phyloP scores from a whole-genome alignment of 2,888 invertebrate genomes.

The Atethmia centrago region DNA sequence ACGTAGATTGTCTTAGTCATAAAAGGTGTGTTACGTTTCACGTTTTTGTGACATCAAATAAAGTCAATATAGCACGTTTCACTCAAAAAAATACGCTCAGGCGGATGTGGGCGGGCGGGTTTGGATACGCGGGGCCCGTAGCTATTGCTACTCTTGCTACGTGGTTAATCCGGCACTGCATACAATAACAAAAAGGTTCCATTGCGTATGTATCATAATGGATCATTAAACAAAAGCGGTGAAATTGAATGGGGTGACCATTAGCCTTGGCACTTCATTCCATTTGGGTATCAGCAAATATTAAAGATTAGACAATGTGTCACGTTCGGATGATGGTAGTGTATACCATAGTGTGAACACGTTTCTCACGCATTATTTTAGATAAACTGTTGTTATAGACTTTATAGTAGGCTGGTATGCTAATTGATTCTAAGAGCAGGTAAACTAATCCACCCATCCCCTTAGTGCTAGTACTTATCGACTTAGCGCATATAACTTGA shows the following conservation, averaged over 20 bases:
- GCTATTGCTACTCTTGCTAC: too few species aligned
- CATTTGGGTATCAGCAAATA: slow-evolving; percentile 30
- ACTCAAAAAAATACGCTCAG: too few species aligned
- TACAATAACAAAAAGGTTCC: slow-evolving; percentile 9
- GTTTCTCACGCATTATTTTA: slow-evolving; percentile 16
- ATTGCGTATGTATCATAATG: slow-evolving; percentile 22
- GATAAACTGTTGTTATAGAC: not conserved
- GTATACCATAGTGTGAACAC: slow-evolving; percentile 22
- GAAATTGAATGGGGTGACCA: slow-evolving; percentile 28
- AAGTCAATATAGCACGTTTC: too few species aligned
- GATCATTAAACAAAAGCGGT: slow-evolving; percentile 22
- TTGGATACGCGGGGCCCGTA: too few species aligned
- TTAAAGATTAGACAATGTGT: slow-evolving; percentile 34
- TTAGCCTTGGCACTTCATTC: slow-evolving; percentile 16
- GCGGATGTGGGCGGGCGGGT: too few species aligned
- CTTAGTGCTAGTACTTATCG: slow-evolving; percentile 34
- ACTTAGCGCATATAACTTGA: slow-evolving; percentile 48
- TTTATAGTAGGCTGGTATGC: slow-evolving; percentile 11
- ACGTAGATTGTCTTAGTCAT: too few species aligned
- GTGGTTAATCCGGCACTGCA: too few species aligned
- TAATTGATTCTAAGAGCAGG: slow-evolving; percentile 31
- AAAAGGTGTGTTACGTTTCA: too few species aligned
- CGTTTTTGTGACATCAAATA: too few species aligned
- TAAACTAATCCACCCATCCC: slow-evolving; percentile 32
- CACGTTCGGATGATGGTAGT: slow-evolving; percentile 23